Evolutionary conservation across 1,140 invertebrate genomes (phyloP).

Genomic region (Ceratina japonica): DNA sequence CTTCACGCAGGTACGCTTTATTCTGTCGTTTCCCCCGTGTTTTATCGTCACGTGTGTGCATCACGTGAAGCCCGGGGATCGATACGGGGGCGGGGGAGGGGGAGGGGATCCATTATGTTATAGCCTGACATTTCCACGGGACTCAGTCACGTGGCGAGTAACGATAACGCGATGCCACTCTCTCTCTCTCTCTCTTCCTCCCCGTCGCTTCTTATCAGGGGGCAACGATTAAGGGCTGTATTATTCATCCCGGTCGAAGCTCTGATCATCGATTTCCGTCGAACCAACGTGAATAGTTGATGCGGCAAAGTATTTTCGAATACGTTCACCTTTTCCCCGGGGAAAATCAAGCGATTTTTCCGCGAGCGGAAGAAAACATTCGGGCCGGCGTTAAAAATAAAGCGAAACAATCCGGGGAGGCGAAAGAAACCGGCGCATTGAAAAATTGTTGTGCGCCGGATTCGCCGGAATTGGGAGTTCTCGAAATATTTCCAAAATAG

Average conservation of each 20-base stretch:
- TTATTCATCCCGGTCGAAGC: not conserved
- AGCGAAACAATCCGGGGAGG: no score
- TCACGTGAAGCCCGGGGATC: constrained; percentile 22
- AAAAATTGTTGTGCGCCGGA: no score
- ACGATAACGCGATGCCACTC: constrained; percentile 21
- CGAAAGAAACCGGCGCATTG: no score
- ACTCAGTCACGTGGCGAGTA: constrained; percentile 9
- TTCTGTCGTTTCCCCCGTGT: constrained; percentile 1
- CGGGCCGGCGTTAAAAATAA: no score
- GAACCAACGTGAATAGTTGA: not conserved
- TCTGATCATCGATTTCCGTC: constrained; percentile 10
- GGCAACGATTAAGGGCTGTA: not conserved
- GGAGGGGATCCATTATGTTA: constrained; percentile 26
- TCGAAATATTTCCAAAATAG: no score
- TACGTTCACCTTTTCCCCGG: no score
- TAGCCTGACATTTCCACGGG: constrained; percentile 31
- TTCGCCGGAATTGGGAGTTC: no score
- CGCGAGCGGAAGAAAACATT: no score
- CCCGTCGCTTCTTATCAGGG: not conserved
- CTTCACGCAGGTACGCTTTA: constrained; percentile 90
- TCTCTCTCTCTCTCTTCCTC: no score
- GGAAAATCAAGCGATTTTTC: no score
- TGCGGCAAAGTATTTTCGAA: no score
- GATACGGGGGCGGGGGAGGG: not conserved
- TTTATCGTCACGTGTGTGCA: constrained; percentile 26